Evolutionary conservation across 2,888 invertebrate genomes (phyloP).

Genomic region (Papilio elwesi): DNA sequence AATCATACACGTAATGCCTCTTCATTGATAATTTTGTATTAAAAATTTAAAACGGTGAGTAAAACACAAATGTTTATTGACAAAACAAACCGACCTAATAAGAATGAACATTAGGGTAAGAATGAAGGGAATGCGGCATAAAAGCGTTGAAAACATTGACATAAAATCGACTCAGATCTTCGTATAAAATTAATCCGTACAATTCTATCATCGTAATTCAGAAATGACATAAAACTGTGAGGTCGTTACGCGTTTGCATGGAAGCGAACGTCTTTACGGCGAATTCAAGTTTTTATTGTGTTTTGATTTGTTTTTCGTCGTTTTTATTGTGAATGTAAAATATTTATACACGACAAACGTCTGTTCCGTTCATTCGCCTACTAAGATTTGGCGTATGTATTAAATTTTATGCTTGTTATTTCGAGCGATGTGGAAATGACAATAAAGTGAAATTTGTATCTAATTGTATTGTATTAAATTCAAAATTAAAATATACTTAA

Average conservation of each 20-base stretch:
- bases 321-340: conserved; percentile 39
- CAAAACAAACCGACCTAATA: conserved; percentile 1
- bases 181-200: conserved; percentile 35
- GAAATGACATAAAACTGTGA: conserved; percentile 31
- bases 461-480: no score
- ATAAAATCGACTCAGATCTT: conserved; percentile 23
- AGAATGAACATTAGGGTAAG: neutral
- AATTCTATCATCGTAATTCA: conserved; percentile 35
- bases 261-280: conserved; percentile 34
- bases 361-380: conserved; percentile 21
- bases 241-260: conserved; percentile 31
- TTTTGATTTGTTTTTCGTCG: conserved; percentile 39
- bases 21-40: neutral
- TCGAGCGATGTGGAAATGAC: neutral
- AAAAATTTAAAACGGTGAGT: neutral
- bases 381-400: neutral
- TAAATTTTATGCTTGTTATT: neutral
- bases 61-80: neutral
- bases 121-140: conserved; percentile 9
- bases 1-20: no score
- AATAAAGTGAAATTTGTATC: neutral
- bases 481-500: no score
- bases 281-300: conserved; percentile 39
- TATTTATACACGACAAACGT: conserved; percentile 35
- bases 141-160: conserved; percentile 28